Evolutionary conservation across 2,113 vertebrate genomes (phyloP), one percentile per base, ranked within the genome.

Genomic region (Murina feae): DNA sequence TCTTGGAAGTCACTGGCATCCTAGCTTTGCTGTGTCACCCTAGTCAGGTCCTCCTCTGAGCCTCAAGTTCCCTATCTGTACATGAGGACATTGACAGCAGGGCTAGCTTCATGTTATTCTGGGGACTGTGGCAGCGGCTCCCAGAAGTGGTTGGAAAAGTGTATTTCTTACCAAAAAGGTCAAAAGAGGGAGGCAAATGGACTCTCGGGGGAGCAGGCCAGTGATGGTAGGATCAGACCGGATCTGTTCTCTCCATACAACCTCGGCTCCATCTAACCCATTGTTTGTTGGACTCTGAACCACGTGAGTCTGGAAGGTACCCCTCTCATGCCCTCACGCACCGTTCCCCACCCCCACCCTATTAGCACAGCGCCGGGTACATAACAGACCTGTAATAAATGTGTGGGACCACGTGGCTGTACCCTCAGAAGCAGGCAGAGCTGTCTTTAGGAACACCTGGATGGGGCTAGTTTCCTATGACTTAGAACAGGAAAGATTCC

Each of bases 191-290:
- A 71, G 3, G 11, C 10, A 76, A 60, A 30, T 5, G 10, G 69
- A 42, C 9, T n/a, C 30, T 30, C 18, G 0, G 6, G 30, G 6
- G 60, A 28, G 74, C 80, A 51, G 44, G n/a, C 18, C 49, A 10
- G 32, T 16, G 28, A 42, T 5, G 6, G 18, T 28, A 51, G 65
- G 12, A 25, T 66, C 21, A 3, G 37, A 17, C 1, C 11, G 17
- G 32, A 47, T 28, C 53, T 1, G 0, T 35, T 44, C 44, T 37
- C 42, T 20, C 32, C 3, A 0, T 16, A 0, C 0, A 6, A 11
- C 58, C 18, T 28, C 65, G 69, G 18, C 3, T n/a, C 17, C 32
- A 6, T 17, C 25, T 20, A 30, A 6, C 58, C 58, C 25, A 1
- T 23, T 68, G 37, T 13, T n/a, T 13, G 25, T 69, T 25, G 68